These are phyloP conservation scores for Drosophila pandora DNA, from an alignment of 1,140 invertebrate genomes.

Conservation along the genomic window DNA sequence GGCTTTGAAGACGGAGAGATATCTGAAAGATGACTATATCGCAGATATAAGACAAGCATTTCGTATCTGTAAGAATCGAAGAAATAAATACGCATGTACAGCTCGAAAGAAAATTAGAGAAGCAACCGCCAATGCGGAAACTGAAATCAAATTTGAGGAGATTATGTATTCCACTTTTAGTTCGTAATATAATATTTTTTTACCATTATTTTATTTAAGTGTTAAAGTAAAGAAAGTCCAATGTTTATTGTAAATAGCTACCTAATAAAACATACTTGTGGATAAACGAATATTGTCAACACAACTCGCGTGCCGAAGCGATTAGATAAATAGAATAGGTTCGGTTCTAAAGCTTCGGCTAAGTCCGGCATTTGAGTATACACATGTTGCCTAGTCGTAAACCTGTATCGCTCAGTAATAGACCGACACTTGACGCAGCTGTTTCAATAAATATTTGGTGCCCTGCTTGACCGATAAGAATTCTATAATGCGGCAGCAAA, in stretches of 20 bases:
- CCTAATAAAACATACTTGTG: neutral
- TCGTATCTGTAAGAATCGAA: constrained; percentile 33
- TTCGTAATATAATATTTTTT: neutral
- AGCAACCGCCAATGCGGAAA: constrained; percentile 12
- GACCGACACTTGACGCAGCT: constrained; percentile 5
- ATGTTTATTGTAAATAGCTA: neutral
- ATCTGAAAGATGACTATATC: constrained; percentile 30
- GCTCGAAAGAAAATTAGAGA: constrained; percentile 22
- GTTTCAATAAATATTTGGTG: neutral
- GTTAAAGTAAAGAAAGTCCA: neutral
- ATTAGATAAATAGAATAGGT: constrained; percentile 20
- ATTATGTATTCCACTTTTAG: constrained; percentile 8
- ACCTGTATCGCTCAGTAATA: constrained; percentile 42
- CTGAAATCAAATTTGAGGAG: constrained; percentile 27
- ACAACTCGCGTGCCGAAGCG: constrained; percentile 14
- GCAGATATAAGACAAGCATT: constrained; percentile 26
- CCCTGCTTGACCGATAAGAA: constrained; percentile 43
- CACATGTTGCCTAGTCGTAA: constrained; percentile 31
- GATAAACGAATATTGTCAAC: constrained; percentile 2
- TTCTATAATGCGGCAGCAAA: constrained; percentile 44
- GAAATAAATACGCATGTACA: constrained; percentile 21
- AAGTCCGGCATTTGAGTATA: neutral
- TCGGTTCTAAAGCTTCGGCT: constrained; percentile 18
- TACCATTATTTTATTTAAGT: neutral
- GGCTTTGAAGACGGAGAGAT: neutral